Evolutionary conservation across 2,113 vertebrate genomes (phyloP).

Genomic region (Halcyon senegalensis): DNA sequence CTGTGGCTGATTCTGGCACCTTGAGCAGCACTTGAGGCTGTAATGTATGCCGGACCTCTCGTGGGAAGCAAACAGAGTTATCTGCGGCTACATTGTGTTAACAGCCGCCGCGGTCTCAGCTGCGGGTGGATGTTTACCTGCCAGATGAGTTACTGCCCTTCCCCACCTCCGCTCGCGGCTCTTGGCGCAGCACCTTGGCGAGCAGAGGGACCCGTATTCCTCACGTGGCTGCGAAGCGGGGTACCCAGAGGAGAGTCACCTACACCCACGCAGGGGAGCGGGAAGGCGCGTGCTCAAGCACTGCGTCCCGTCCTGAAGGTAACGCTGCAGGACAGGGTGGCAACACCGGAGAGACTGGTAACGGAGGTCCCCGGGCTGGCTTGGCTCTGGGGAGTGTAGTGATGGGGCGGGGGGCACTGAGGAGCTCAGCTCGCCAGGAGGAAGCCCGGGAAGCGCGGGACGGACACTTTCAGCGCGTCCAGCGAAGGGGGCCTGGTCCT

Average conservation of each 20-base stretch:
- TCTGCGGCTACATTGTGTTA: not conserved
- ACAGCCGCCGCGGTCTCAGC: not conserved
- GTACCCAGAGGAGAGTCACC: not conserved
- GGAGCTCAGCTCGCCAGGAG: not conserved
- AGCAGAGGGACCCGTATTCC: not conserved
- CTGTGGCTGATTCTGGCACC: rapidly evolving
- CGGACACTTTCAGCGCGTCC: not conserved
- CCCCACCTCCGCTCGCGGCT: not conserved
- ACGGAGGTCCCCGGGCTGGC: not conserved
- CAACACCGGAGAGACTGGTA: not conserved
- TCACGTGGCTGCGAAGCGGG: not conserved
- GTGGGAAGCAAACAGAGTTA: rapidly evolving
- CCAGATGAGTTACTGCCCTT: not conserved
- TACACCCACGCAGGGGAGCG: rapidly evolving
- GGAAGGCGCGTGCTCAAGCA: rapidly evolving
- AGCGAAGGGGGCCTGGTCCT: not conserved
- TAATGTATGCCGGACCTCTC: not conserved
- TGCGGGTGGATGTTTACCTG: not conserved
- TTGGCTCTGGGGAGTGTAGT: rapidly evolving
- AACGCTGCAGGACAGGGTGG: not conserved
- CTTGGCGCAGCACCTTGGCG: not conserved
- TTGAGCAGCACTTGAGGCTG: not conserved
- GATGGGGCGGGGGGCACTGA: not conserved
- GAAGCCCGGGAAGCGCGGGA: not conserved
- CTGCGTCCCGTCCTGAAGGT: not conserved